Conservation (phyloP, 2,888 invertebrate species). For the Stenodera caucasica region DNA sequence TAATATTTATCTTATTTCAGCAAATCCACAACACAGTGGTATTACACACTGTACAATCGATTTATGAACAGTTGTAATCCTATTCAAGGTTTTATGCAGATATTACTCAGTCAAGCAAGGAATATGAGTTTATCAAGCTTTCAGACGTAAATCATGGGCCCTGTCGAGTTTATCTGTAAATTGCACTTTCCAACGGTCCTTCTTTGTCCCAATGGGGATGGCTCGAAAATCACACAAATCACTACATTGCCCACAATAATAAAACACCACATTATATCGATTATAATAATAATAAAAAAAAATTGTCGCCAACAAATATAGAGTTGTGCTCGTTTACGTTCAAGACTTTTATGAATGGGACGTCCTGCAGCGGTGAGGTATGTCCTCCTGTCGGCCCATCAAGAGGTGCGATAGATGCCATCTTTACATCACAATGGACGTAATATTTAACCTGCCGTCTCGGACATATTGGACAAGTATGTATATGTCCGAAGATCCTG, state of each 20-base stretch:
- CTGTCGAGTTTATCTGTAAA: constrained; percentile 64
- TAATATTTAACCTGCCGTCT: constrained; percentile 51
- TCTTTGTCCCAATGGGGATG: constrained; percentile 29
- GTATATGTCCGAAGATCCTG: constrained; percentile 31
- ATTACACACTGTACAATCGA: constrained; percentile 54
- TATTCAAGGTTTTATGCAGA: constrained; percentile 59
- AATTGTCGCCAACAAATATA: too few species aligned
- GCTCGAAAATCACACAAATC: constrained; percentile 42
- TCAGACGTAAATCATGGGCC: constrained; percentile 69
- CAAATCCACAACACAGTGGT: constrained; percentile 48
- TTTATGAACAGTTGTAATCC: constrained; percentile 59
- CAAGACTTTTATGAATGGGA: constrained; percentile 53
- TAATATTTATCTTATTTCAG: constrained; percentile 5
- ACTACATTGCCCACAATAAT: constrained; percentile 34
- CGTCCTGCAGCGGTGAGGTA: constrained; percentile 50
- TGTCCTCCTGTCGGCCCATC: constrained; percentile 40
- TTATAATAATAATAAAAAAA: background rate
- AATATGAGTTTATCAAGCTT: constrained; percentile 63
- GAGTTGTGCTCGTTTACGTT: background rate
- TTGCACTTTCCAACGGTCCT: constrained; percentile 63
- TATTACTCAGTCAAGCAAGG: constrained; percentile 58
- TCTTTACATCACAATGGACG: constrained; percentile 54
- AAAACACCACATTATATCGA: too few species aligned
- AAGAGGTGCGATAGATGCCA: constrained; percentile 47
- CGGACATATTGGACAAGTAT: constrained; percentile 36